Evolutionary conservation across 2,113 vertebrate species (phyloP), one percentile per base, ranked within the genome.

Genomic region (Coryphaenoides rupestris): DNA sequence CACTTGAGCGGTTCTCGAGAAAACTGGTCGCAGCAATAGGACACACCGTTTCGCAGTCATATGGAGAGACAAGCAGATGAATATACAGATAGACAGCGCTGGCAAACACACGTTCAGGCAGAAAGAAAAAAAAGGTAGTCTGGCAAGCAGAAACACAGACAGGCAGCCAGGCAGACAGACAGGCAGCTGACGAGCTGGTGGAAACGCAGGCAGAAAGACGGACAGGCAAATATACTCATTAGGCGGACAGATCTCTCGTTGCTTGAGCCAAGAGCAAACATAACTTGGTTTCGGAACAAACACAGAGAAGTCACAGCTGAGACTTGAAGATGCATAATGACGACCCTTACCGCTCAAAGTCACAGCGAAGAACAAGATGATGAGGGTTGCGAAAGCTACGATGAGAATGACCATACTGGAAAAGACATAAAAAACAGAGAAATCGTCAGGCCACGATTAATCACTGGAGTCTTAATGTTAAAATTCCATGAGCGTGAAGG

Each of bases 361-460:
- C 58, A 83, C 1, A 17, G 63, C 16, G 1, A 88, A 13, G 69
- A 83, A 40, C 66, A 86, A 67, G 60, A 86, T 76, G 81, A 85
- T 70, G 78, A 80, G 0, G 10, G 58, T 10, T 0, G 67, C 3
- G 21, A 84, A 72, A 4, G 80, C 0, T 33, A 83, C 0, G 52
- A 84, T 83, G 47, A 88, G 68, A 46, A 10, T n/a, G 1, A 85
- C 19, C 75, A 88, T 82, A 58, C 86, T 88, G 4, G 21, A 40
- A 9, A 50, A 63, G 21, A 70, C n/a, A n/a, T n/a, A 10, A 64
- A 45, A 73, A 19, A 74, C 33, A 68, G 3, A n/a, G 15, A 58
- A 13, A 33, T n/a, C 47, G 19, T n/a, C 0, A 49, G 16, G 21
- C 1, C 53, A 47, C 28, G 19, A 17, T 3, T 55, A 1, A 50